phyloP scores from a whole-genome alignment of 2,113 vertebrate species.

The Desmodus rotundus region DNA sequence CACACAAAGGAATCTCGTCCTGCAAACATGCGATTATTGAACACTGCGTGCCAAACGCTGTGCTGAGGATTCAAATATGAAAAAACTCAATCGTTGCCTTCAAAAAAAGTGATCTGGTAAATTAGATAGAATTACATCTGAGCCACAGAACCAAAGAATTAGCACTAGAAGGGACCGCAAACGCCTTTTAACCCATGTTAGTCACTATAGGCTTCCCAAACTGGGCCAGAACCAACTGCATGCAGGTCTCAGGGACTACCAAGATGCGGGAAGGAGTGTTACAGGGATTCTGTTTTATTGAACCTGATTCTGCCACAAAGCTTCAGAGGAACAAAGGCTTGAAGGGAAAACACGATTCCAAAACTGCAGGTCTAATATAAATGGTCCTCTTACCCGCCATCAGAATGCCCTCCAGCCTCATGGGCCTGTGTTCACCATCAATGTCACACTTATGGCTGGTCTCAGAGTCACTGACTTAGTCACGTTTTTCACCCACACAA shows the following conservation, averaged over 20 bases:
- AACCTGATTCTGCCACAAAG: background rate
- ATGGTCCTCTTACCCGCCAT: background rate
- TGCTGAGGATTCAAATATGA: background rate
- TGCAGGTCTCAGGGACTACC: too few relatives aligned
- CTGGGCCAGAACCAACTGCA: background rate
- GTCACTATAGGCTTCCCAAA: background rate
- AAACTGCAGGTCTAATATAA: background rate
- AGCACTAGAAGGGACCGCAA: background rate
- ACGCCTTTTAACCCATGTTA: background rate
- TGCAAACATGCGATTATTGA: background rate
- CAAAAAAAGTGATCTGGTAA: background rate
- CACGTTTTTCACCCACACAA: background rate
- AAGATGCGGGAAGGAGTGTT: rapidly evolving
- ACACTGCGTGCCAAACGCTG: background rate
- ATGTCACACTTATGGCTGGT: background rate
- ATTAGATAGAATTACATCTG: background rate
- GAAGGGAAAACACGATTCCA: background rate
- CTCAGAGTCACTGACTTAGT: background rate
- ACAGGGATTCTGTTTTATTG: background rate
- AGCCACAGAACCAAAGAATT: background rate
- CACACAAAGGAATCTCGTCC: background rate
- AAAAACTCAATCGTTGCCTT: background rate
- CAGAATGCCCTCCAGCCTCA: background rate
- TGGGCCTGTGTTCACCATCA: background rate
- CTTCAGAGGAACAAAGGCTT: background rate